These are phyloP conservation scores for Brachionus asplanchnoidis DNA, from an alignment of 1,140 invertebrate species.

Conservation along the genomic window DNA sequence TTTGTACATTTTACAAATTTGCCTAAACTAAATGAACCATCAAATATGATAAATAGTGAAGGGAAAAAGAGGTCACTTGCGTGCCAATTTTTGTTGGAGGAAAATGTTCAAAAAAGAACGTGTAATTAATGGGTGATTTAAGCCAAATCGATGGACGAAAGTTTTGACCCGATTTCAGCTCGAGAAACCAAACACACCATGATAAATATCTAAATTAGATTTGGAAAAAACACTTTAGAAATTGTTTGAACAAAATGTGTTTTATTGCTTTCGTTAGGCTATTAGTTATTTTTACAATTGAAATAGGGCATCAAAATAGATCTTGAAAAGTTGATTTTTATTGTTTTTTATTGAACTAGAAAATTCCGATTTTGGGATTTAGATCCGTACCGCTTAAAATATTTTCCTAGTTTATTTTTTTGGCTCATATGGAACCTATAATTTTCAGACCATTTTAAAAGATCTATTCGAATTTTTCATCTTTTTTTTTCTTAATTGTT, in stretches of 20 bases:
- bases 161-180: background rate
- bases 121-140: background rate
- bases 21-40: slow-evolving; percentile 29
- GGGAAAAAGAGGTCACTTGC: background rate
- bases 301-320: background rate
- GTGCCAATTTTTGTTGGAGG: background rate
- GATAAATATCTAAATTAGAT: background rate
- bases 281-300: background rate
- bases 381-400: background rate
- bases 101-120: background rate
- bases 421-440: background rate
- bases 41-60: slow-evolving; percentile 1
- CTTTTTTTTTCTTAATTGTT: no score
- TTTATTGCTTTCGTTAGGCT: background rate
- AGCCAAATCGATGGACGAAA: background rate
- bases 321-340: background rate
- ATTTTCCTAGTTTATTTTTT: background rate
- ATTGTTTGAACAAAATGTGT: background rate
- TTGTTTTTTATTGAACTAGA: slow-evolving; percentile 19
- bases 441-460: background rate
- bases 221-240: background rate
- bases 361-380: background rate
- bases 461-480: background rate
- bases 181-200: background rate
- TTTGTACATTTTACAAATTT: slow-evolving; percentile 13